Evolutionary conservation across 1,140 invertebrate species (phyloP), one percentile per base, ranked within the genome.

Genomic region (Brachionus rotundiformis): DNA sequence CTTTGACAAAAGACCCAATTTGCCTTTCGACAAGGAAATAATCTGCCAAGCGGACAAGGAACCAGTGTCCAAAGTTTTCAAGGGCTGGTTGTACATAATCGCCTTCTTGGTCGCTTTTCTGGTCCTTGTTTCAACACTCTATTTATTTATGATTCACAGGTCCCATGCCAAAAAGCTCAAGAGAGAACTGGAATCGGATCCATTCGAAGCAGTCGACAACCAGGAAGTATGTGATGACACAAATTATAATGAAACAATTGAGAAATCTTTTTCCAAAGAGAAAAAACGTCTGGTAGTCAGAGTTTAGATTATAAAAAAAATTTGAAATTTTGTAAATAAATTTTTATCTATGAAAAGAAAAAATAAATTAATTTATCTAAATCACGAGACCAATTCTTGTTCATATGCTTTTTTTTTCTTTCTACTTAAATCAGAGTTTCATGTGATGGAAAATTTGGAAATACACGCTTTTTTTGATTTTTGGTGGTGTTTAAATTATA

Each of bases 1-100:
- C 59, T 79, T 79, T 41, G 54, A 79, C 16, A 79, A 79, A 39
- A 25, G 76, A 10, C 76, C 76, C 11, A 79, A 79, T 63, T 41
- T 79, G 11, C 76, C 76, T 31, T 79, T 79, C 25, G 76, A 79
- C 76, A 47, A 79, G 7, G 47, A 54, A 63, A 39, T 59, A 3
- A 11, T 79, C 31, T 79, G 76, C 16, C 19, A 25, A 25, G 23
- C n/a, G 23, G 76, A 79, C 76, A 59, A 59, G 1, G 31, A 23
- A 11, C 49, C 76, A 23, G 3, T 33, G 41, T 44, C 39, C 7
- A 13, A 25, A 6, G 25, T 47, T 54, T 25, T 47, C 27, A 19
- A 77, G 19, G 27, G 73, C 16, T 33, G 27, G 36, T 19, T 63
- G 25, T 59, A 59, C 47, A 23, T 54, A 31, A 25, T 79, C 31